Base-by-base conservation (phyloP, 2,113 vertebrate species). In the Urocynchramus pylzowi region DNA sequence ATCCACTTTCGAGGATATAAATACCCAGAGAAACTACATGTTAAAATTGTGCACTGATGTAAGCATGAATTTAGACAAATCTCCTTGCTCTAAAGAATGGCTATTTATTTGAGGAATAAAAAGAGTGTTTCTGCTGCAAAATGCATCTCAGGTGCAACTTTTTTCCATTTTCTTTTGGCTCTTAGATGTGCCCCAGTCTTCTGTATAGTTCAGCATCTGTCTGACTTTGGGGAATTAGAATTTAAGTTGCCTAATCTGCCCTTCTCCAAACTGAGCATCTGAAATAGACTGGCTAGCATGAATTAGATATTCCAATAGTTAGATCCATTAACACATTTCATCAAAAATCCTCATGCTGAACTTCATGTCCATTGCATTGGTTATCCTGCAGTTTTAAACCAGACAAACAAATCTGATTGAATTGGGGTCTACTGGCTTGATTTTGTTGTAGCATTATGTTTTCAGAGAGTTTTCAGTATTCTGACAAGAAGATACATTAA, bases 1-100 rank as follows among this genome's bases (percentile, higher is more conserved):
- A 89, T 92, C 89, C 86, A 92, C 49, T 95, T 95, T 75, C 3
- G 0, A 28, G 35, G 64, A 75, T 93, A 96, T 52, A 95, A 96
- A 95, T 92, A 89, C 52, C 77, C 44, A 56, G 27, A 67, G 52
- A 84, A 75, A n/a, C 60, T 91, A 13, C 27, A 33, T 64, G 52
- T 83, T 95, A 63, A 35, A 87, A 75, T 44, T 78, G 37, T 49
- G 41, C 39, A 54, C 33, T 74, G 64, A 84, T 74, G 42, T 27
- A 87, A 89, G 64, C 19, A 28, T 52, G 47, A 82, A 87, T 78
- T 49, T 49, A 74, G 64, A 70, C 23, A 39, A 39, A 53, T 64
- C 37, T 89, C 16, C n/a, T 35, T 71, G 41, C 64, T 87, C 33
- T 63, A 28, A 89, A 54, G 16, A 81, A 49, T 4, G 71, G 23